A percentile compares a stretch with the other conserved stretches of the same genome.
phyloP scores from a whole-genome alignment of 2,888 invertebrate genomes.

The Subacronicta megacephala region DNA sequence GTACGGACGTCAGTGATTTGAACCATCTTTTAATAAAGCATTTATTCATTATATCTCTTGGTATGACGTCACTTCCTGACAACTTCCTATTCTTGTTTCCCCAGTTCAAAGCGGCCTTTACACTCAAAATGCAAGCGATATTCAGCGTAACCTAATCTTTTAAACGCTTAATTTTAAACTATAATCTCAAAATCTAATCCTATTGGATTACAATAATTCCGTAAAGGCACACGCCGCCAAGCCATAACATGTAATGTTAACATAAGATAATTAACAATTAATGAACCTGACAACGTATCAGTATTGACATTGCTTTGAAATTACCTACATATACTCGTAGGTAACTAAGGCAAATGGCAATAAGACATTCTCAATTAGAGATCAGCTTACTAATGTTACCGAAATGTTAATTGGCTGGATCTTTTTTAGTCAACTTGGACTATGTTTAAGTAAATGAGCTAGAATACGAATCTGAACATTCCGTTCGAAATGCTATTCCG shows the following conservation, averaged over 20 bases:
- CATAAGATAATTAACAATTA: constrained; percentile 29
- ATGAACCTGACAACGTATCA: constrained; percentile 36
- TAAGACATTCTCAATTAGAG: constrained; percentile 38
- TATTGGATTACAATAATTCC: background rate
- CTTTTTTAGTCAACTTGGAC: constrained; percentile 46
- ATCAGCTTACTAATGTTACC: constrained; percentile 40
- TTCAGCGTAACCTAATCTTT: no score
- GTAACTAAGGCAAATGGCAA: constrained; percentile 28
- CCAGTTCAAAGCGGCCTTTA: no score
- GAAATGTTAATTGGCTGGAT: constrained; percentile 49
- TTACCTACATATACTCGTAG: no score
- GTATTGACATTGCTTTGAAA: constrained; percentile 28
- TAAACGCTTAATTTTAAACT: background rate
- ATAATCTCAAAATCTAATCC: background rate
- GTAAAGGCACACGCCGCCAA: background rate
- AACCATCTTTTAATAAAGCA: no score
- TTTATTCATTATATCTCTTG: no score
- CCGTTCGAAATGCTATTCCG: constrained; percentile 10
- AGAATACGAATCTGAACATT: constrained; percentile 25
- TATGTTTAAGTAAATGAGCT: constrained; percentile 45
- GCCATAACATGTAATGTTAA: constrained; percentile 3
- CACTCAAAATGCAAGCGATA: no score
- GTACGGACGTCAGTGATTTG: no score
- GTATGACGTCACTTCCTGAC: no score
- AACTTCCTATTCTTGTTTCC: no score